These are phyloP conservation scores for Rhea pennata DNA, from an alignment of 2,113 vertebrate genomes.

Conservation along the genomic window DNA sequence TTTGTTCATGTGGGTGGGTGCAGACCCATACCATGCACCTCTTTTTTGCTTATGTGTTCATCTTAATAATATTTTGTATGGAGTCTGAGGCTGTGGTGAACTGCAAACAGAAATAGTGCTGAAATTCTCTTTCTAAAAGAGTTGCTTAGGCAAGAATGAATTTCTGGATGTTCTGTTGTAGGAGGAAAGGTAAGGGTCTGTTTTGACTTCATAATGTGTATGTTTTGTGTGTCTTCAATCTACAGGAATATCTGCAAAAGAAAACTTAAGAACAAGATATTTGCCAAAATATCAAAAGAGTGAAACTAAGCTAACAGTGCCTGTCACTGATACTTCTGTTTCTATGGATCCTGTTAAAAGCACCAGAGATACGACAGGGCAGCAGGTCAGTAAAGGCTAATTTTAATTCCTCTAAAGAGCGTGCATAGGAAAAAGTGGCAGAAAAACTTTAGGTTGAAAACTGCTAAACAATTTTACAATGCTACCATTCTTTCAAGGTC, in stretches of 20 bases:
- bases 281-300: constrained; percentile 38
- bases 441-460: neutral
- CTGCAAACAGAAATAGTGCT: neutral
- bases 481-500: neutral
- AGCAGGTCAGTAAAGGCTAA: constrained; percentile 69
- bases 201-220: neutral
- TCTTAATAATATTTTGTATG: neutral
- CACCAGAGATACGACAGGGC: constrained; percentile 12
- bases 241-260: constrained; percentile 75
- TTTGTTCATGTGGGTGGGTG: neutral
- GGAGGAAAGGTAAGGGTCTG: neutral
- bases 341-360: constrained; percentile 60
- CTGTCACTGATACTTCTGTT: constrained; percentile 14
- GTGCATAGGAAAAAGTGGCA: neutral
- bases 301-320: constrained; percentile 65
- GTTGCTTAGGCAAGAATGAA: neutral
- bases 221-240: constrained; percentile 52
- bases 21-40: neutral
- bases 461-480: neutral
- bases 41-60: neutral
- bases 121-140: neutral
- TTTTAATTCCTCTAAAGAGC: neutral
- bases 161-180: neutral
- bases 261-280: constrained; percentile 57
- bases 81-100: neutral